These are phyloP conservation scores for Eulemur mongoz DNA, from an alignment of 2,797 vertebrate species.

Conservation along the genomic window DNA sequence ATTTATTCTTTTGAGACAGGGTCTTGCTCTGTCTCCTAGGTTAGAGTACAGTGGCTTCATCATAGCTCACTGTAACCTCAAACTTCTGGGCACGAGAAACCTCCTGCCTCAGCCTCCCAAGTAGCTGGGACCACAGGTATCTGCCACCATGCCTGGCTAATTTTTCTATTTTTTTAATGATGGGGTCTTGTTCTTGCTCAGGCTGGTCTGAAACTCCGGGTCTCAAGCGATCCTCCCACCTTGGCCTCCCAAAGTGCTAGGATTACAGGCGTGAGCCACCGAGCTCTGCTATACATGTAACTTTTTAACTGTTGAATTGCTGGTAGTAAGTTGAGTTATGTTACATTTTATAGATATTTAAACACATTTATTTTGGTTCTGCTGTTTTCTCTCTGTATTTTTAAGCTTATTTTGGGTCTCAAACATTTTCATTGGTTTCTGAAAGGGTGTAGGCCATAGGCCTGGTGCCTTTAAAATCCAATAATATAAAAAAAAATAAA, in stretches of 20 bases:
- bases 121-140: background rate
- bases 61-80: background rate
- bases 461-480: background rate
- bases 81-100: background rate
- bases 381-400: constrained; percentile 12
- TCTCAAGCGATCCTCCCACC: background rate
- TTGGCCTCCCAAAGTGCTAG: background rate
- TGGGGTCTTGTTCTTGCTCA: background rate
- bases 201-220: background rate
- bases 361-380: constrained; percentile 8
- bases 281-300: background rate
- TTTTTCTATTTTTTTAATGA: background rate
- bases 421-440: background rate
- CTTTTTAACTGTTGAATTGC: background rate
- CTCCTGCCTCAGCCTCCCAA: background rate
- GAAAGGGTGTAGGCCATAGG: background rate
- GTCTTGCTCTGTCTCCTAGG: too few relatives aligned
- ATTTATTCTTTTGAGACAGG: too few relatives aligned
- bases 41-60: background rate
- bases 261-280: background rate
- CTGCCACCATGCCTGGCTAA: rapidly evolving
- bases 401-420: constrained; percentile 13
- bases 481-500: background rate
- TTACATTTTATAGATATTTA: constrained; percentile 25
- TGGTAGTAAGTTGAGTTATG: background rate